These are phyloP conservation scores for Anisognathus igniventris DNA, from an alignment of 2,797 vertebrate genomes.

Conservation along the genomic window DNA sequence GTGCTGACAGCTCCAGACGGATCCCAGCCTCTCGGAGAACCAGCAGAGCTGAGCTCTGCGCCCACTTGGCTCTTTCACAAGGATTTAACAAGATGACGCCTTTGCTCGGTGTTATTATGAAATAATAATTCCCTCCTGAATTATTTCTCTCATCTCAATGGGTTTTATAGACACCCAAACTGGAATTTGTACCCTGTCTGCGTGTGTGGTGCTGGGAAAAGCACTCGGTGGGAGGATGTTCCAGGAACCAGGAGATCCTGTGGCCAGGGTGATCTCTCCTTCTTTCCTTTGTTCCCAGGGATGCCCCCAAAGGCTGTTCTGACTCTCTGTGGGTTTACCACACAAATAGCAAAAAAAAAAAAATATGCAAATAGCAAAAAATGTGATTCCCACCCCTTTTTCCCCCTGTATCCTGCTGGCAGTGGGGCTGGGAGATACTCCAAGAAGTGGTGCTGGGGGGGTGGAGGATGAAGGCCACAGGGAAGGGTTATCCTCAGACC, in stretches of 20 bases:
- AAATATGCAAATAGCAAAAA: background rate
- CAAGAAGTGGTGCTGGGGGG: accelerated
- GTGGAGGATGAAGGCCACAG: background rate
- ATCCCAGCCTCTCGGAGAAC: background rate
- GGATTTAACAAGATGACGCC: background rate
- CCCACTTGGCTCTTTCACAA: background rate
- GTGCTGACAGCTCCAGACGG: background rate
- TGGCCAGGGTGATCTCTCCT: background rate
- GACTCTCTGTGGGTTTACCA: background rate
- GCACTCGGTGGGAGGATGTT: background rate
- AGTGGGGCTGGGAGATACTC: background rate
- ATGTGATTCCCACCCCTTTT: accelerated
- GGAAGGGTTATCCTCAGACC: background rate
- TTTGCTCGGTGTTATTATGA: background rate
- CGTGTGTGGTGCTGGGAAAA: background rate
- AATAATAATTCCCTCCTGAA: background rate
- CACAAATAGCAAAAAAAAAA: background rate
- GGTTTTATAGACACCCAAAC: background rate
- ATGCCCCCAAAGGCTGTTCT: background rate
- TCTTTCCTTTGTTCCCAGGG: background rate
- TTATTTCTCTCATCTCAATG: background rate
- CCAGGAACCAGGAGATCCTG: background rate
- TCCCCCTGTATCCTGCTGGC: accelerated
- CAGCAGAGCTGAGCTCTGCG: background rate
- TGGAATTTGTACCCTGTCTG: background rate